Evolutionary conservation across 2,888 invertebrate genomes (phyloP).

Genomic region (Plemyria rubiginata): DNA sequence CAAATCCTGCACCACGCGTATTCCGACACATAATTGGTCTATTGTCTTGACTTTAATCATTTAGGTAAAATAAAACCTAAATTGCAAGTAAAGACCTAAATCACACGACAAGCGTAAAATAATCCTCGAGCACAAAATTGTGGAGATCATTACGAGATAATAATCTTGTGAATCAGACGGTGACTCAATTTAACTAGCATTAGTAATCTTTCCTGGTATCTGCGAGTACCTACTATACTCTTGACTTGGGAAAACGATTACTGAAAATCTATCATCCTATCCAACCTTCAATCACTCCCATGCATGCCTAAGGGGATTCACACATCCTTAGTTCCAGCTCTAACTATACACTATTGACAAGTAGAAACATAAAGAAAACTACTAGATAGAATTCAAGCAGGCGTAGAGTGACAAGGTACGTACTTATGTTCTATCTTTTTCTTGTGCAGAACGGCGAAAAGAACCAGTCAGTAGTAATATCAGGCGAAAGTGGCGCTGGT

Average conservation of each 20-base stretch:
- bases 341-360: no score
- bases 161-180: constrained; percentile 35
- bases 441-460: constrained; percentile 72
- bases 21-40: no score
- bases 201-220: constrained; percentile 34
- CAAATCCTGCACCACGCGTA: no score
- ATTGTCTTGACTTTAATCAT: not conserved
- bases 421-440: not conserved
- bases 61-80: not conserved
- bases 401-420: no score
- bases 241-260: constrained; percentile 2
- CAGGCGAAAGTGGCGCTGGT: constrained; percentile 96
- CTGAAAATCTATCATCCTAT: no score
- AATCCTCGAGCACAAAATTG: constrained; percentile 14
- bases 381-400: no score
- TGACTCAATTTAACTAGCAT: constrained; percentile 40
- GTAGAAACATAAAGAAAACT: no score
- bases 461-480: constrained; percentile 94
- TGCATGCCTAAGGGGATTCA: no score
- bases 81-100: no score
- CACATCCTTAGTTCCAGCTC: no score
- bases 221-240: constrained; percentile 7
- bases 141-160: constrained; percentile 16
- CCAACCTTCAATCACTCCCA: no score
- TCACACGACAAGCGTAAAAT: constrained; percentile 6